phyloP scores from a whole-genome alignment of 2,888 invertebrate genomes.

The Papilio elwesi region DNA sequence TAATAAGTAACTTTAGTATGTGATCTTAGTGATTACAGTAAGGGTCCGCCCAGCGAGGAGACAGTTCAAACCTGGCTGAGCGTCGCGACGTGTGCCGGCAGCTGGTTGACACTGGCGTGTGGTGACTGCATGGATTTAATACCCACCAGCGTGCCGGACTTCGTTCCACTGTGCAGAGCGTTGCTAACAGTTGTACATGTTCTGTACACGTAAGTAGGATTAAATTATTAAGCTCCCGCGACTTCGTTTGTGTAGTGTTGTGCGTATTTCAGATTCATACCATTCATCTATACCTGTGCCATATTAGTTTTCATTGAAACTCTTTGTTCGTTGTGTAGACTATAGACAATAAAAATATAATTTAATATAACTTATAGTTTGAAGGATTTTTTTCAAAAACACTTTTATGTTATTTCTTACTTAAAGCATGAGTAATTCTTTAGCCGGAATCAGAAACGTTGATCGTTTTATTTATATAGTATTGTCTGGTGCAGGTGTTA shows the following conservation, averaged over 20 bases:
- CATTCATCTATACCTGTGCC: too few species aligned
- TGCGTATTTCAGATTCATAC: too few species aligned
- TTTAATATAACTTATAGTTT: too few species aligned
- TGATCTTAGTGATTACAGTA: constrained; percentile 60
- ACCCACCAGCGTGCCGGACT: constrained; percentile 63
- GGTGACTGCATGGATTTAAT: constrained; percentile 61
- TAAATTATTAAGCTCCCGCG: not conserved
- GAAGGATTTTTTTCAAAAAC: too few species aligned
- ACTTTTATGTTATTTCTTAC: too few species aligned
- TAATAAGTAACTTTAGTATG: constrained; percentile 6
- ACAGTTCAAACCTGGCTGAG: constrained; percentile 65
- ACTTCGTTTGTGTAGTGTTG: too few species aligned
- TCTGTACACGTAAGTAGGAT: constrained; percentile 66
- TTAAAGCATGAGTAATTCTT: too few species aligned
- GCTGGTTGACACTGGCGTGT: constrained; percentile 72
- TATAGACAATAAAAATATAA: too few species aligned
- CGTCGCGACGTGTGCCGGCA: constrained; percentile 69
- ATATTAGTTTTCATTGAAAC: too few species aligned
- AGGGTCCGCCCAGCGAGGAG: constrained; percentile 63
- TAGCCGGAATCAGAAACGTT: too few species aligned
- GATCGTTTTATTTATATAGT: not conserved
- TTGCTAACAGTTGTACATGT: constrained; percentile 67
- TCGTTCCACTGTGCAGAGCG: constrained; percentile 71
- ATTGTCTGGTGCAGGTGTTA: constrained; percentile 55
- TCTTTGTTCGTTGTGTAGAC: too few species aligned